Conservation (phyloP, 2,888 invertebrate genomes). For the Acrobasis suavella region DNA sequence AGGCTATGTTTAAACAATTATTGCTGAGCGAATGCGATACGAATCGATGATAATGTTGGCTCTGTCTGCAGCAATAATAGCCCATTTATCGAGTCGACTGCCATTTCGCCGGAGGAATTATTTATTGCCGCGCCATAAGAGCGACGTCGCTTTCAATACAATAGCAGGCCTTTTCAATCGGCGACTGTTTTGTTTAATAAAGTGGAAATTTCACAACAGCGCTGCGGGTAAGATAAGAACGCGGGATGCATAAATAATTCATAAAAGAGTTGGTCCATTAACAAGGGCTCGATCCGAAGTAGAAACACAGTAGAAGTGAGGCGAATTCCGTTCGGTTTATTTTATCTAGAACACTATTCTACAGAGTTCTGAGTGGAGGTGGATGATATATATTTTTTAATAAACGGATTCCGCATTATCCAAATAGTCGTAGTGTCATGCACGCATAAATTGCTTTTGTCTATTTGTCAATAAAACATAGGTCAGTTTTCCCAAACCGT, state of each 20-base stretch:
- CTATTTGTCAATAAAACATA: background rate
- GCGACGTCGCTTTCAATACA: slow-evolving; percentile 69
- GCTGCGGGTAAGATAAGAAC: slow-evolving; percentile 61
- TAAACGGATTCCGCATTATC: background rate
- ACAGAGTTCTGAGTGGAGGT: slow-evolving; percentile 38
- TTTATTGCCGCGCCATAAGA: slow-evolving; percentile 72
- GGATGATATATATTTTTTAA: slow-evolving; percentile 14
- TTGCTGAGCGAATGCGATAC: slow-evolving; percentile 72
- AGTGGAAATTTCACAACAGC: slow-evolving; percentile 63
- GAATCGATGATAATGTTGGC: slow-evolving; percentile 77
- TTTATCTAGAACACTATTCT: slow-evolving; percentile 50
- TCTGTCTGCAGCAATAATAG: slow-evolving; percentile 77
- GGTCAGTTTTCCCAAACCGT: background rate
- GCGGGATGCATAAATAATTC: slow-evolving; percentile 73
- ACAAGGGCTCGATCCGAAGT: slow-evolving; percentile 67
- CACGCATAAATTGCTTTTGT: no score
- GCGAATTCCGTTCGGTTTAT: slow-evolving; percentile 41
- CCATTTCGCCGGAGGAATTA: slow-evolving; percentile 73
- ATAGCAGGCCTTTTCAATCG: slow-evolving; percentile 62
- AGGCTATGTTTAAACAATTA: slow-evolving; percentile 78
- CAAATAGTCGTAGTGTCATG: no score
- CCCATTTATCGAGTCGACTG: slow-evolving; percentile 74
- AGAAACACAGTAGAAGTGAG: slow-evolving; percentile 39
- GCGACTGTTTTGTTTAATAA: slow-evolving; percentile 71
- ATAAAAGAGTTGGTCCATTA: slow-evolving; percentile 72